Evolutionary conservation across 1,140 invertebrate species (phyloP).

Genomic region (Wiebesia pumilae): DNA sequence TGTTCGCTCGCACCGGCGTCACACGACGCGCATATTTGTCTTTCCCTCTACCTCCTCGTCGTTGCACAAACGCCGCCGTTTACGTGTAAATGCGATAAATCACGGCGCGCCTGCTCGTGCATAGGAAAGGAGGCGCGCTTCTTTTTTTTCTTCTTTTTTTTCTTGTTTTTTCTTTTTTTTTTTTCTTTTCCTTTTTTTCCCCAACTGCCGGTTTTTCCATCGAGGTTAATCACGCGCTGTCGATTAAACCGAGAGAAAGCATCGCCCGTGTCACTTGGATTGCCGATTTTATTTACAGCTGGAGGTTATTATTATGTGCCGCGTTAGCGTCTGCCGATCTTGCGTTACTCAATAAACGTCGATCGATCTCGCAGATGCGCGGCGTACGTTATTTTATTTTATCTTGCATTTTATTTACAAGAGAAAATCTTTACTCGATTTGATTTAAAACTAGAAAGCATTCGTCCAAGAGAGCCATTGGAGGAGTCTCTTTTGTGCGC

Average conservation of each 20-base stretch:
- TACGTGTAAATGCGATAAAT: slow-evolving; percentile 44
- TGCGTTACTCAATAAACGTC: background rate
- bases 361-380: background rate
- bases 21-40: slow-evolving; percentile 31
- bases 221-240: background rate
- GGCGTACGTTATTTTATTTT: background rate
- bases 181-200: background rate
- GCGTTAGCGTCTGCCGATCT: background rate
- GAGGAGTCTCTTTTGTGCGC: no score
- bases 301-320: background rate
- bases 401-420: background rate
- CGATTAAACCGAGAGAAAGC: background rate
- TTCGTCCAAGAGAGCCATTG: background rate
- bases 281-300: background rate
- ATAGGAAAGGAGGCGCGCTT: background rate
- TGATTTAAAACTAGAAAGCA: background rate
- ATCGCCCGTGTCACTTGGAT: background rate
- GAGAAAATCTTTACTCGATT: background rate
- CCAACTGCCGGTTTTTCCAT: no score
- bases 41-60: background rate
- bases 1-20: background rate
- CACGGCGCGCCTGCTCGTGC: background rate
- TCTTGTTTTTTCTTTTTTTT: background rate
- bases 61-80: background rate
- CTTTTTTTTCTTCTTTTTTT: background rate